A percentile compares a stretch with the other conserved stretches of the same genome.
Conservation (phyloP, 2,888 invertebrate species). For the Melipona bicolor region DNA sequence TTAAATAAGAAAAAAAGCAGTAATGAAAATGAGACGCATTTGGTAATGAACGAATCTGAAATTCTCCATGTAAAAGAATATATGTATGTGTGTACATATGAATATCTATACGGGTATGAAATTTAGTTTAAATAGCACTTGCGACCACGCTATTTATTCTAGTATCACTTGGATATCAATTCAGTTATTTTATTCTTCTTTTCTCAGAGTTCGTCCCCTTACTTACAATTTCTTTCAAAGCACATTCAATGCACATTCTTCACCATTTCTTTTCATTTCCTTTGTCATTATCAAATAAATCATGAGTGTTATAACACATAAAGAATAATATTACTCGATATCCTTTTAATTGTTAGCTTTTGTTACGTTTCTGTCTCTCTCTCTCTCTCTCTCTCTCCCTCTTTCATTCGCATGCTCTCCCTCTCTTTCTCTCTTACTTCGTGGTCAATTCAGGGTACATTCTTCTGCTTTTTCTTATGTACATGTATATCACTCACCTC, state of each 20-base stretch:
- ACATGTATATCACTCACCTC: constrained; percentile 73
- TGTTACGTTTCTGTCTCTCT: constrained; percentile 61
- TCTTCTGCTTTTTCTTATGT: constrained; percentile 64
- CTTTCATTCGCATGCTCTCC: not conserved
- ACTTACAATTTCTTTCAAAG: constrained; percentile 71
- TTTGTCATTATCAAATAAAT: constrained; percentile 75
- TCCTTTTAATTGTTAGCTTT: constrained; percentile 75
- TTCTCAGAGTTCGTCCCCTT: constrained; percentile 43
- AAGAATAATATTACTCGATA: constrained; percentile 76
- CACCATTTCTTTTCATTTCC: constrained; percentile 64
- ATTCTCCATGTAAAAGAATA: constrained; percentile 77
- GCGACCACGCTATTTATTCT: constrained; percentile 64
- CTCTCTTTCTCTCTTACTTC: constrained; percentile 16
- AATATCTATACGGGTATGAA: constrained; percentile 53
- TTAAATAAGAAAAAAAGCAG: constrained; percentile 34
- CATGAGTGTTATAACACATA: constrained; percentile 78
- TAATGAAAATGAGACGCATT: constrained; percentile 31
- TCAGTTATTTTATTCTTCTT: constrained; percentile 41
- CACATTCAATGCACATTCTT: constrained; percentile 68
- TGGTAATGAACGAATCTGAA: constrained; percentile 73
- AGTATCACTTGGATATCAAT: constrained; percentile 76
- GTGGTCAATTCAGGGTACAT: constrained; percentile 73
- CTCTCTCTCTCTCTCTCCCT: not conserved
- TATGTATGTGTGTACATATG: constrained; percentile 46
- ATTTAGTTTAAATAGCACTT: constrained; percentile 77